A percentile compares a stretch with the other conserved stretches of the same genome.
Evolutionary conservation across 1,140 invertebrate species (phyloP).

Genomic region (Eumeta japonica): DNA sequence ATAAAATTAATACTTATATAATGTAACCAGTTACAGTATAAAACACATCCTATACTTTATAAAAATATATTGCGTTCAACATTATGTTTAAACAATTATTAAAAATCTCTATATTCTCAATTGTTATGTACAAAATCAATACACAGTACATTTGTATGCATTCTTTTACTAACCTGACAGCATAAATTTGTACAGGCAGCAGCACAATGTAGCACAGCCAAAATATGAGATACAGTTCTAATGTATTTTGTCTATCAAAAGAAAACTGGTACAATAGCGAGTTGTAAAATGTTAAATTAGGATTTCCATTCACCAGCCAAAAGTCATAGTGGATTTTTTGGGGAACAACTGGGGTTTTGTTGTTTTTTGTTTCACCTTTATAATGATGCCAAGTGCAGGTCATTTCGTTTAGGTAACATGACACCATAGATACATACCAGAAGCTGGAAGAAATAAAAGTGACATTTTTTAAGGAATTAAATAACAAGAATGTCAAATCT

Average conservation of each 20-base stretch:
- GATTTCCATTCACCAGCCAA: slow-evolving; percentile 94
- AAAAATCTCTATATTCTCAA: neutral
- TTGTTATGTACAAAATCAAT: neutral
- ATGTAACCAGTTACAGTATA: slow-evolving; percentile 1
- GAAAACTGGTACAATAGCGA: slow-evolving; percentile 94
- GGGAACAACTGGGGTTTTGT: slow-evolving; percentile 33
- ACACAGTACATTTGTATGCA: too few species aligned
- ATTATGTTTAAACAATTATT: neutral
- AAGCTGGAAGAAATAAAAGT: slow-evolving; percentile 64
- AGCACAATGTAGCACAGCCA: slow-evolving; percentile 85
- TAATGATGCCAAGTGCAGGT: slow-evolving; percentile 84
- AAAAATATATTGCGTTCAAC: neutral
- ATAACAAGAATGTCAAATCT: too few species aligned
- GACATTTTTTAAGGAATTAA: neutral
- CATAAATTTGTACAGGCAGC: slow-evolving; percentile 86
- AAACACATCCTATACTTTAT: neutral
- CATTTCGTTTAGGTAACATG: slow-evolving; percentile 79
- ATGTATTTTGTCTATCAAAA: slow-evolving; percentile 91
- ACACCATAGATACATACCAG: slow-evolving; percentile 93
- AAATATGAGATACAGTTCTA: slow-evolving; percentile 89
- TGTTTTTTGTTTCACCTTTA: slow-evolving; percentile 28
- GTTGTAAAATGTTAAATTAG: slow-evolving; percentile 78
- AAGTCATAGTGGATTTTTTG: slow-evolving; percentile 82
- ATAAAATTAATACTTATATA: slow-evolving; percentile 6
- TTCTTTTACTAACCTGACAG: slow-evolving; percentile 61